Base-by-base conservation (phyloP, 2,113 vertebrate genomes). In the Psilopsiagon aymara region DNA sequence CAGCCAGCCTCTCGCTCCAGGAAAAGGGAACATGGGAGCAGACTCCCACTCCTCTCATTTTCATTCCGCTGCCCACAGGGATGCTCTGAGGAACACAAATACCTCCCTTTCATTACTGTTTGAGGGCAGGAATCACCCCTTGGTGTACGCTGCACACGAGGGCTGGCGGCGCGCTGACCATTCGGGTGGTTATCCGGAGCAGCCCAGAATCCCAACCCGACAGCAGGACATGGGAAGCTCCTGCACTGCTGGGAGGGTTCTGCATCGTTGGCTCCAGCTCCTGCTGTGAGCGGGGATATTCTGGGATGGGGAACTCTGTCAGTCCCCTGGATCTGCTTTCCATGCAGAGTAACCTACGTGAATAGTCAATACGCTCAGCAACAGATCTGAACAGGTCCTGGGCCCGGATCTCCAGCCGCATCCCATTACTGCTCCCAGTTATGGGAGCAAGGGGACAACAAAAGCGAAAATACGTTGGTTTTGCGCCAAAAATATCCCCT, bases 211-310 rank as follows among this genome's bases (percentile, higher is more conserved):
- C 76, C 43, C 60, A 51, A 55, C 73, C 43, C 51, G 8, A 1
- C 51, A 82, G 89, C 88, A 76, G 77, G 89, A 95, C 8, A 7
- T 49, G 79, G 94, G 94, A 91, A 91, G 82, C 84, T 46, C 62
- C 91, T 39, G 51, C 35, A 2, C 39, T 64, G 89, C 91, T 33
- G 23, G 69, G 11, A 90, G 89, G 33, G 68, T 53, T 86, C 74
- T 59, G 89, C 81, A 66, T 62, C 15, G 1, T 37, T 14, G 49
- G 31, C 76, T 80, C 25, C 86, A 88, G 75, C 67, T 90, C 76
- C 82, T 3, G 16, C 82, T 67, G 84, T 25, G 62, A 79, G 59
- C 46, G 41, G 73, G 51, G 80, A 95, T 87, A 73, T 85, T 91
- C 63, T 62, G 84, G 89, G 84, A 91, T 62, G 62, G 74, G 83